phyloP scores from a whole-genome alignment of 2,113 vertebrate species.

The Pseudopodoces humilis region DNA sequence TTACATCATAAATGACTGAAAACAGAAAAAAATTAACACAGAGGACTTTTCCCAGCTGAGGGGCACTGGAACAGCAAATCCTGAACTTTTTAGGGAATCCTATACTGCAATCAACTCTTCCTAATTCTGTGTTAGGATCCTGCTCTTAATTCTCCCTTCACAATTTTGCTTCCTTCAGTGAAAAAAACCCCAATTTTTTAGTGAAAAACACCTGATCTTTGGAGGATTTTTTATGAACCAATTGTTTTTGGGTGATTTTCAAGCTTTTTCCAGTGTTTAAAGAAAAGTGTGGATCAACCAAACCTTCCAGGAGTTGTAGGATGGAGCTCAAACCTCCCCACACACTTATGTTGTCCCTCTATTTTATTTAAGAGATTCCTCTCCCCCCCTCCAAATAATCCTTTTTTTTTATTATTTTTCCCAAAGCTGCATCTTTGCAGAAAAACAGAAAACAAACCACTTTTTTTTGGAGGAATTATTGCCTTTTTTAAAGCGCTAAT shows the following conservation, averaged over 20 bases:
- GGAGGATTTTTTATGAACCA: background rate
- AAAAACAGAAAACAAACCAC: constrained; percentile 44
- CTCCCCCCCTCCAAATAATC: accelerated
- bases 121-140: background rate
- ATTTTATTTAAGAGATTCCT: background rate
- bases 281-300: background rate
- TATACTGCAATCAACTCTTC: background rate
- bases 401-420: background rate
- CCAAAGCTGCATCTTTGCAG: background rate
- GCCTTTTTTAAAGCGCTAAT: constrained; percentile 57
- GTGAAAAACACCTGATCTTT: background rate
- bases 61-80: background rate
- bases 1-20: background rate
- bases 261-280: background rate
- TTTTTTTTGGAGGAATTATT: constrained; percentile 40
- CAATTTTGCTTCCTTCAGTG: background rate
- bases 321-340: background rate
- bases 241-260: background rate
- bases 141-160: background rate
- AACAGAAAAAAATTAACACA: background rate
- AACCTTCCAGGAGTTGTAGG: accelerated
- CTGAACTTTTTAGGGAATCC: background rate
- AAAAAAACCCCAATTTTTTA: accelerated
- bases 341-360: background rate
- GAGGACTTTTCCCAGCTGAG: background rate